Conservation (phyloP, 2,888 invertebrate species). For the Drosophila paracracens region DNA sequence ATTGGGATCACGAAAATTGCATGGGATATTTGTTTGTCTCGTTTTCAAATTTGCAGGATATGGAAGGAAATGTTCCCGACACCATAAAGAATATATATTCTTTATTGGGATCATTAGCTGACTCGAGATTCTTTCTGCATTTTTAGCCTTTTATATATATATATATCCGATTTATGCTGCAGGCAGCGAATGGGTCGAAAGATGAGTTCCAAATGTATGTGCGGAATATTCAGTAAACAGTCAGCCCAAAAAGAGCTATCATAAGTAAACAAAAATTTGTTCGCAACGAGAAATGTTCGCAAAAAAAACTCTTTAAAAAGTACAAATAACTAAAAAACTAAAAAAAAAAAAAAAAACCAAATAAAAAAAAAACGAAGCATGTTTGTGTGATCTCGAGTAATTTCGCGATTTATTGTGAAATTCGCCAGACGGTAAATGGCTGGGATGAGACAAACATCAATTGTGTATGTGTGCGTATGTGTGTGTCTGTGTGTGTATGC, state of each 20-base stretch:
- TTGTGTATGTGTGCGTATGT: neutral
- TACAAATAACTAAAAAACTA: neutral
- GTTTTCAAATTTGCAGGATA: neutral
- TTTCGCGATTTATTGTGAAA: constrained; percentile 66
- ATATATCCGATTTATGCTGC: neutral
- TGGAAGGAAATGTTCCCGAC: neutral
- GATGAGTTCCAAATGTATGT: neutral
- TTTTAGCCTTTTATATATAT: neutral
- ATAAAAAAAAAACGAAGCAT: too few relatives aligned
- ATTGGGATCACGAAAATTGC: neutral
- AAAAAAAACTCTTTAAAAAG: neutral
- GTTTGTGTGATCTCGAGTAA: constrained; percentile 18
- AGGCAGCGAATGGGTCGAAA: neutral
- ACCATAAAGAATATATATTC: neutral
- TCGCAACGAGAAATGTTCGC: neutral
- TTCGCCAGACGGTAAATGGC: constrained; percentile 39
- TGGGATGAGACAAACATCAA: constrained; percentile 52
- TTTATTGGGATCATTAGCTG: neutral
- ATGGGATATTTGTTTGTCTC: neutral
- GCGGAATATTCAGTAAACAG: neutral
- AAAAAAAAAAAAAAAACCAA: too few relatives aligned
- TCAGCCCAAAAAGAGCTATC: neutral
- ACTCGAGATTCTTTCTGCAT: neutral
- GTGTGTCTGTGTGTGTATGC: constrained; percentile 11
- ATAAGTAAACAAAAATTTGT: neutral